Evolutionary conservation across 2,888 invertebrate species (phyloP), one percentile per base, ranked within the genome.

Genomic region (Drosophila flavopinicola): DNA sequence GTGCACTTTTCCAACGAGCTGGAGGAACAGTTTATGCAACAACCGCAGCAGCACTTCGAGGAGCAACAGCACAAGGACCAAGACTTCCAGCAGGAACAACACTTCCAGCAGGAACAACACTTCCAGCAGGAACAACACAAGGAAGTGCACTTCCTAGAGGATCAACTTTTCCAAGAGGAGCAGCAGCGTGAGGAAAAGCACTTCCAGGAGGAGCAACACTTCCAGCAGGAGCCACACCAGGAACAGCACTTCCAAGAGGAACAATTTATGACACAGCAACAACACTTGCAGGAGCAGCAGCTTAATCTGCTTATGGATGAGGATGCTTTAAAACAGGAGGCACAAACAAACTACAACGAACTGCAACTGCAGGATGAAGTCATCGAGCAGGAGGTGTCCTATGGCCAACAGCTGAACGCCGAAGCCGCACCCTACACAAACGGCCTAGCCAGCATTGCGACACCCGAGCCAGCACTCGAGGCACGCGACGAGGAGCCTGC

Each of bases 321-420:
- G 35, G 29, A 44, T 35, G 35, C 33, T 38, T 25, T 24, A 5
- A 32, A 66, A 48, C 61, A 57, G 51, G 65, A 76, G 37, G 27
- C 47, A 33, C 78, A 73, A 69, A 17, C 45, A 13, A 66, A 58
- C 58, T 59, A 67, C 53, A 66, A 78, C 39, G 61, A 78, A 60
- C 48, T 63, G 6, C 60, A 79, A 39, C 29, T 78, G 57, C 65
- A 66, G 38, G 45, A 69, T 10, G 66, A 76, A 37, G 47, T 59
- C 0, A 35, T 57, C 25, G 82, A 70, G n/a, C n/a, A n/a, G 45
- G 78, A 63, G 35, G 51, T 48, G 27, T 11, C 30, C 20, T 6
- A n/a, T 37, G 37, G 1, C n/a, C 11, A 58, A 6, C 58, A 58
- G 29, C 24, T 29, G 3, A 52, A 51, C 2, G 37, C 42, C 6